Percentiles rank a stretch among this genome's conserved stretches.
Evolutionary conservation across 2,888 invertebrate genomes (phyloP).

Genomic region (Mesoligia furuncula): DNA sequence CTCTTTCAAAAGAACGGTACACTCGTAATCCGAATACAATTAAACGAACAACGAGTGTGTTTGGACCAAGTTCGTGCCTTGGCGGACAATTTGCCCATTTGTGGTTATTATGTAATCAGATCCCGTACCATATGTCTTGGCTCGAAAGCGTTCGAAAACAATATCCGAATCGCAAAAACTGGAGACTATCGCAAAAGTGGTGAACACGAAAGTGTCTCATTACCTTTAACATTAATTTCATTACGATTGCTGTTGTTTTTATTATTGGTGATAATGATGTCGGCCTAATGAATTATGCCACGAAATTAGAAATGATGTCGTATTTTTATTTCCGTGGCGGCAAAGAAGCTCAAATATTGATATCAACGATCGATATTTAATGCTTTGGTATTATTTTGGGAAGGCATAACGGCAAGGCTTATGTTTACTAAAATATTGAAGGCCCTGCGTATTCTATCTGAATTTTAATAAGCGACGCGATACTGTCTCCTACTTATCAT

Average conservation of each 20-base stretch:
- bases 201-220: slow-evolving; percentile 39
- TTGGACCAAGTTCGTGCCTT: slow-evolving; percentile 28
- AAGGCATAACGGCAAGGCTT: slow-evolving; percentile 19
- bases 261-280: slow-evolving; percentile 46
- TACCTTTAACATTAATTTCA: slow-evolving; percentile 42
- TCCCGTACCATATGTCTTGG: slow-evolving; percentile 35
- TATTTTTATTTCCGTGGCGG: slow-evolving; percentile 26
- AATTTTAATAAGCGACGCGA: slow-evolving; percentile 46
- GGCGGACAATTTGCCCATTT: slow-evolving; percentile 37
- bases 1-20: slow-evolving; percentile 32
- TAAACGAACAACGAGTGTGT: slow-evolving; percentile 30
- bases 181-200: slow-evolving; percentile 31
- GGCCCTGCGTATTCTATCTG: slow-evolving; percentile 47
- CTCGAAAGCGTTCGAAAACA: slow-evolving; percentile 53
- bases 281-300: slow-evolving; percentile 41
- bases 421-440: slow-evolving; percentile 57
- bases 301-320: slow-evolving; percentile 22
- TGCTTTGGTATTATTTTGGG: slow-evolving; percentile 31
- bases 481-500: slow-evolving; percentile 42
- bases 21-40: slow-evolving; percentile 33
- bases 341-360: slow-evolving; percentile 32
- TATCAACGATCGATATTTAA: slow-evolving; percentile 41
- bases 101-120: slow-evolving; percentile 58
- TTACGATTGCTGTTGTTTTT: slow-evolving; percentile 45
- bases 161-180: slow-evolving; percentile 31